Evolutionary conservation across 35 echinoderm and acorn worm genomes (phyloP).

Genomic region (Apostichopus parvimensis): DNA sequence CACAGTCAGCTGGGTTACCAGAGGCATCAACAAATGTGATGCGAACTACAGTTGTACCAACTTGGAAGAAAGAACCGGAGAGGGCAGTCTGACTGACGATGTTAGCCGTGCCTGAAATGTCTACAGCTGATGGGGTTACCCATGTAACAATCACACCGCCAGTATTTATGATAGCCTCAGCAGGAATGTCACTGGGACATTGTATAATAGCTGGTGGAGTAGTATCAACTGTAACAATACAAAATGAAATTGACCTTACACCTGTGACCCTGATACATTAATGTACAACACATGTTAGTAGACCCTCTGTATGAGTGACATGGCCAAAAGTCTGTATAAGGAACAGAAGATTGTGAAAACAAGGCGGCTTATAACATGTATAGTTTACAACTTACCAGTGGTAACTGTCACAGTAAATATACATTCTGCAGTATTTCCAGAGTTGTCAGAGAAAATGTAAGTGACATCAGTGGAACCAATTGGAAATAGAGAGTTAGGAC

Average conservation of each 20-base stretch:
- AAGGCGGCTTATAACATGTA: neutral
- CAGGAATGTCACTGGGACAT: conserved; percentile 58
- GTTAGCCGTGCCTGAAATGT: neutral
- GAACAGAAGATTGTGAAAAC: neutral
- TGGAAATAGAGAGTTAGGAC: neutral
- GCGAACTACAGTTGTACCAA: conserved; percentile 29
- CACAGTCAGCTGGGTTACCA: conserved; percentile 29
- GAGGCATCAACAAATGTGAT: conserved; percentile 6
- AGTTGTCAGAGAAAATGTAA: neutral
- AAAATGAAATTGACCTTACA: neutral
- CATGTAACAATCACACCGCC: conserved; percentile 14
- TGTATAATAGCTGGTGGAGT: conserved; percentile 43
- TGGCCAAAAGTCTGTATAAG: neutral
- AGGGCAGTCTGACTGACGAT: neutral
- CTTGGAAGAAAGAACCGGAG: neutral
- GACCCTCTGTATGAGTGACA: neutral
- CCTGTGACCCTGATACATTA: too few relatives aligned
- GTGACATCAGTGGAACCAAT: neutral
- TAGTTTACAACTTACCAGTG: neutral
- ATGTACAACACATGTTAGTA: too few relatives aligned
- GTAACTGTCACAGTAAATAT: conserved; percentile 5
- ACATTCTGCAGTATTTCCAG: neutral
- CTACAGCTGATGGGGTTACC: conserved; percentile 26
- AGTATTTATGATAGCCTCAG: conserved; percentile 42
- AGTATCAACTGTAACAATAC: neutral